A percentile compares a stretch with the other conserved stretches of the same genome.
Conservation (phyloP, 2,113 vertebrate genomes). For the Ammodramus savannarum region DNA sequence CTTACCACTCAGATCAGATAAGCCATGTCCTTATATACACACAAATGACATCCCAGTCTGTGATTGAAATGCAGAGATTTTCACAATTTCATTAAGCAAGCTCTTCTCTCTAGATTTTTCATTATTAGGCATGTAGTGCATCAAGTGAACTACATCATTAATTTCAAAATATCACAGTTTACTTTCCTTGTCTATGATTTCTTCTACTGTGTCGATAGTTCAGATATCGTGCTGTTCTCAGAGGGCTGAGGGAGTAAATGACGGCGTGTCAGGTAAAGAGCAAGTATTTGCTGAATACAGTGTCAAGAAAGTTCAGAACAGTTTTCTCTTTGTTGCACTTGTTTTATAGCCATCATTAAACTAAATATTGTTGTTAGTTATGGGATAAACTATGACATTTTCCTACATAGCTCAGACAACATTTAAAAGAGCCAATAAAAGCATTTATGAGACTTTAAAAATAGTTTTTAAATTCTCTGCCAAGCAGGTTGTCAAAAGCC, state of each 20-base stretch:
- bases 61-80: neutral
- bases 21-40: neutral
- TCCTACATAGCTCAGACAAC: neutral
- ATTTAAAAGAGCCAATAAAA: slow-evolving; percentile 13
- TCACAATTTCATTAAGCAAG: neutral
- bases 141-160: neutral
- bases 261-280: slow-evolving; percentile 6
- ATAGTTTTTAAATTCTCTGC: slow-evolving; percentile 11
- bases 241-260: neutral
- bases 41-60: neutral
- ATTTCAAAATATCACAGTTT: slow-evolving; percentile 6
- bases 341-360: slow-evolving; percentile 15
- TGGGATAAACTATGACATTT: slow-evolving; percentile 1
- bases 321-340: slow-evolving; percentile 11
- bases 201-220: neutral
- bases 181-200: slow-evolving; percentile 1
- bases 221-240: neutral
- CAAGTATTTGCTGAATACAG: neutral
- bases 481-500: slow-evolving; percentile 10
- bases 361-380: neutral
- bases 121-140: neutral
- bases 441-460: slow-evolving; percentile 12
- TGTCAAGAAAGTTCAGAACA: slow-evolving; percentile 23
- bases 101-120: neutral
- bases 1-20: neutral